phyloP scores from a whole-genome alignment of 2,888 invertebrate species.

The Busseola fusca region DNA sequence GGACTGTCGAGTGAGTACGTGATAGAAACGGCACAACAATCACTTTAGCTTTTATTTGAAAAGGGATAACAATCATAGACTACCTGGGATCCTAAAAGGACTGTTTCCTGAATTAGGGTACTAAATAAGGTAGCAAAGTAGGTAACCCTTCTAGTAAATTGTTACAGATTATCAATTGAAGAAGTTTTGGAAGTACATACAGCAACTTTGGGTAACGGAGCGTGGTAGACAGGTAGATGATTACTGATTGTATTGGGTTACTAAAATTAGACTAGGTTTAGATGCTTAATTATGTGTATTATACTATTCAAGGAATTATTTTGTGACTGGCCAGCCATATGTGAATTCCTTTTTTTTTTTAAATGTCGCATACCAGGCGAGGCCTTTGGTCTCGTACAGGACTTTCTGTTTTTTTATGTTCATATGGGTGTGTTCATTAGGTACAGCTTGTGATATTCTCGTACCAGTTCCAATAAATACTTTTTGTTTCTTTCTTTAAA shows the following conservation, averaged over 20 bases:
- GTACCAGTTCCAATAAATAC: not conserved
- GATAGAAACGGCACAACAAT: not conserved
- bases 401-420: not conserved
- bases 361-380: not conserved
- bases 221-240: constrained; percentile 86
- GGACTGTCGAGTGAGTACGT: constrained; percentile 79
- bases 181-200: constrained; percentile 85
- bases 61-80: not conserved
- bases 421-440: not conserved
- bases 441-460: not conserved
- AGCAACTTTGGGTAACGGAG: constrained; percentile 85
- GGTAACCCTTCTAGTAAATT: not conserved
- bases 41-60: not conserved
- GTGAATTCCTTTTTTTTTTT: not conserved
- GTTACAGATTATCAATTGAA: constrained; percentile 82
- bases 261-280: not conserved
- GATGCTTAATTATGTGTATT: not conserved
- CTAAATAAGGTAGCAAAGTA: not conserved
- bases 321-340: not conserved
- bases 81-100: not conserved
- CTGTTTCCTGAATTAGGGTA: not conserved
- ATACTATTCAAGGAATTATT: not conserved
- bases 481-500: not conserved
- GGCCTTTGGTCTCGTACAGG: not conserved
- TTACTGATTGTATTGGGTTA: too few species aligned